Percentiles rank a stretch among this genome's conserved stretches.
These are phyloP conservation scores for Nasua narica DNA, from an alignment of 2,797 vertebrate genomes.

Conservation along the genomic window DNA sequence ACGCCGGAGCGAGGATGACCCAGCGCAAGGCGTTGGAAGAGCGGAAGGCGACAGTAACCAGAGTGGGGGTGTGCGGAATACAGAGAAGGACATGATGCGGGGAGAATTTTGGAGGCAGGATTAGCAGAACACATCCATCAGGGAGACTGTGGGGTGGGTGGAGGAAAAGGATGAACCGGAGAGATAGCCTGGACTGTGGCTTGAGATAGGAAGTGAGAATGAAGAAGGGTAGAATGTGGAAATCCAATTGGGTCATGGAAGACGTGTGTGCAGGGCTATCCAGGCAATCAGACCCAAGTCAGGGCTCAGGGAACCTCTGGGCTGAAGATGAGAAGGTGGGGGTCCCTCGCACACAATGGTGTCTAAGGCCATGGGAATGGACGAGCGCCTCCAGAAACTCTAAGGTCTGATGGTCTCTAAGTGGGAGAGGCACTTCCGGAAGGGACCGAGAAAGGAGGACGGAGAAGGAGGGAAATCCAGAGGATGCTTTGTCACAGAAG, in stretches of 20 bases:
- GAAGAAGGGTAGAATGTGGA: background rate
- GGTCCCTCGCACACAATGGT: background rate
- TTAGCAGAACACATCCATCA: background rate
- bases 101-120: background rate
- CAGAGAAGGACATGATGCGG: background rate
- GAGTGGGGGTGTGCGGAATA: background rate
- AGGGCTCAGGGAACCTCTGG: background rate
- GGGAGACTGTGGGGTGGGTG: background rate
- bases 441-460: background rate
- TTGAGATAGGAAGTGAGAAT: background rate
- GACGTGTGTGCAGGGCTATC: background rate
- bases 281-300: background rate
- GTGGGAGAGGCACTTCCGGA: background rate
- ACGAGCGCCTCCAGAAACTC: background rate
- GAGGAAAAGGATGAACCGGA: background rate
- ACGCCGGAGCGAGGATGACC: accelerated
- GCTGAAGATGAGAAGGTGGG: background rate
- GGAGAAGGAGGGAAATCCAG: background rate
- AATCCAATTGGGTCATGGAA: background rate
- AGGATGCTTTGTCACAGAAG: background rate
- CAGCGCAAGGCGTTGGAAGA: too few species aligned
- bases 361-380: background rate
- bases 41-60: accelerated
- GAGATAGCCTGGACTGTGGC: background rate
- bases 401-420: background rate